These are phyloP conservation scores for Turdus rufiventris DNA, from an alignment of 2,113 vertebrate genomes.

Conservation along the genomic window DNA sequence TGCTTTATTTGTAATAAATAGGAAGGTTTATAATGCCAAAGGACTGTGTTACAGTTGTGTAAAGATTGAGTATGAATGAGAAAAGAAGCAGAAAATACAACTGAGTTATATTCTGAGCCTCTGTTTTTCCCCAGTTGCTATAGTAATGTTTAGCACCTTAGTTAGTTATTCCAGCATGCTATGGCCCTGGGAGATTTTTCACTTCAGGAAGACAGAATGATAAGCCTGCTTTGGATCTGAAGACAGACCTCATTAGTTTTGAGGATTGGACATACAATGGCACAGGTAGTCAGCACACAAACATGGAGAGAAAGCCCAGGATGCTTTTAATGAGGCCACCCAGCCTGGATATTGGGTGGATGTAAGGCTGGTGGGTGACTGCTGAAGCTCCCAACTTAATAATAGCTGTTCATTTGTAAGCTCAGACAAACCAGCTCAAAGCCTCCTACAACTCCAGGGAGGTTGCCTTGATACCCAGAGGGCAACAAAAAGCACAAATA, in stretches of 20 bases:
- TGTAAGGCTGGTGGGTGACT: not conserved
- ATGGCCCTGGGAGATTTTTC: not conserved
- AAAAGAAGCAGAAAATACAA: not conserved
- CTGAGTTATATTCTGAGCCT: not conserved
- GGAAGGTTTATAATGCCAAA: not conserved
- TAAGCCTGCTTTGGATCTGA: not conserved
- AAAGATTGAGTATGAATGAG: not conserved
- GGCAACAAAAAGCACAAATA: not conserved
- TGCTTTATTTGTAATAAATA: not conserved
- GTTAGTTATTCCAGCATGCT: not conserved
- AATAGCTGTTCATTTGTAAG: not conserved
- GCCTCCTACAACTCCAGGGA: not conserved
- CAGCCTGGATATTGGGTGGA: not conserved
- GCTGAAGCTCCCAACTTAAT: not conserved
- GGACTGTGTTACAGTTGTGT: not conserved
- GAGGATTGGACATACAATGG: not conserved
- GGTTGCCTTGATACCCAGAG: not conserved
- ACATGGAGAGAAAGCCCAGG: not conserved
- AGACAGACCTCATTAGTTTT: not conserved
- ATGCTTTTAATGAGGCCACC: not conserved
- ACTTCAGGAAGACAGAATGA: not conserved
- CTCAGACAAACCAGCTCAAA: not conserved
- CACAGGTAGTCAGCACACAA: not conserved
- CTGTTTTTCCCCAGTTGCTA: conserved; percentile 2
- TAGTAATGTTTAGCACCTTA: conserved; percentile 20